Base-by-base conservation (phyloP, 2,888 invertebrate species). In the Dasypolia templi region DNA sequence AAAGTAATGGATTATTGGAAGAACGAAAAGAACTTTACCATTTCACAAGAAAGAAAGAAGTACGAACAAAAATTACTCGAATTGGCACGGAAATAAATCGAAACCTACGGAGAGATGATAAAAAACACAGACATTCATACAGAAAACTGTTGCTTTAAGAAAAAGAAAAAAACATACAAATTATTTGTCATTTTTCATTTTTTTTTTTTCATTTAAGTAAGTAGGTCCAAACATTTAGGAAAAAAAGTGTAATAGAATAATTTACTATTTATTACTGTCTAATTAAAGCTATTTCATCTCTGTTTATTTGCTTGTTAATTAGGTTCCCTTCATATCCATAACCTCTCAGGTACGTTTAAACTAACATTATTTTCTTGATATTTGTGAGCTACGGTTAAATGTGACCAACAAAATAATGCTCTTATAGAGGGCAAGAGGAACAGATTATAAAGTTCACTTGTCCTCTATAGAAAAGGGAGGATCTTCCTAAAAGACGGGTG, bases 301-400 rank as follows among this genome's bases (percentile, higher is more conserved):
- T 19, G 19, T 22, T 26, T 61, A 26, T 39, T 26, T 62, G 12
- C 42, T 62, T 62, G 61, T 62, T 26, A 26, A 12, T 42, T 62
- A 62, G 61, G 61, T 62, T 42, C 39, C 12, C 61, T 42, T 42
- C 42, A 42, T 26, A 62, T 62, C 61, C 26, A 19, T 42, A 26
- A 26, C 42, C 26, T 62, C 61, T 12, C 42, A 62, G 61, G 61
- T 62, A 42, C 26, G 61, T 62, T 61, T 11, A 61, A 3, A 26
- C 19, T 61, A 59, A 0, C 35, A n/a, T 35, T n/a, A 2, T 61
- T 17, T 39, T n/a, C 1, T 32, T 35, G 22, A 32, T 32, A 14
- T 35, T 0, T 32, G 32, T 35, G 59, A 59, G 35, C 39, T 11
- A 26, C 17, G 9, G 5, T 11, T 26, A 39, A 17, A n/a, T n/a